Evolutionary conservation across 2,797 vertebrate genomes (phyloP), one percentile per base, ranked within the genome.

Genomic region (Microctenopoma lineatum): DNA sequence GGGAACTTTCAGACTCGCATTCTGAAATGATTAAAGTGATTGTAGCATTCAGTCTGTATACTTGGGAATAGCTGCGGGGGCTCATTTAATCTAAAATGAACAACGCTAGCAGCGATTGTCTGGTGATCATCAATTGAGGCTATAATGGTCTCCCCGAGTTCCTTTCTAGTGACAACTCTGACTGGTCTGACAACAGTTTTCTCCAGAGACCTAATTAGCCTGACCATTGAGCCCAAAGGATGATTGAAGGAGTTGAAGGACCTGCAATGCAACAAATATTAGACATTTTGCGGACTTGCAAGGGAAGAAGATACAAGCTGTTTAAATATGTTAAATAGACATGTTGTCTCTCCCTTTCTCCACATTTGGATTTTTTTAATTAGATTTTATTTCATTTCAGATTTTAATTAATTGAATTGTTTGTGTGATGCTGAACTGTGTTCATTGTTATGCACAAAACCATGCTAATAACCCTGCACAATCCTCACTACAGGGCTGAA

Each of bases 201-300:
- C 88, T 90, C 89, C 46, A 12, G 79, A 85, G 81, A 70, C 80
- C 85, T 86, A 80, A 91, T 92, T 91, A 90, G 75, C 64, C 75
- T 78, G 73, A 81, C 86, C 86, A 87, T 83, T 87, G 81, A 70
- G 47, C 63, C 67, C 54, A 54, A 55, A 63, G 66, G 70, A 76
- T 71, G 66, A 79, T 69, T 74, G 82, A 80, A 74, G 34, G 56
- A 66, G 32, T 8, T 3, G 2, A 65, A 69, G 51, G 71, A 75
- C 59, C 58, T 12, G 52, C 7, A 6, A 10, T 44, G 41, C 67
- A 74, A 78, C 56, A 71, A 76, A 78, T 71, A 73, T 61, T 60
- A 45, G 27, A 46, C 16, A 21, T 54, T 70, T 53, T 70, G 18
- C 66, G 36, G 26, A 36, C 25, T 25, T 12, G 25, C 21, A 6